A percentile compares a stretch with the other conserved stretches of the same genome.
phyloP scores from a whole-genome alignment of 2,113 vertebrate species.

The Pholis gunnellus region DNA sequence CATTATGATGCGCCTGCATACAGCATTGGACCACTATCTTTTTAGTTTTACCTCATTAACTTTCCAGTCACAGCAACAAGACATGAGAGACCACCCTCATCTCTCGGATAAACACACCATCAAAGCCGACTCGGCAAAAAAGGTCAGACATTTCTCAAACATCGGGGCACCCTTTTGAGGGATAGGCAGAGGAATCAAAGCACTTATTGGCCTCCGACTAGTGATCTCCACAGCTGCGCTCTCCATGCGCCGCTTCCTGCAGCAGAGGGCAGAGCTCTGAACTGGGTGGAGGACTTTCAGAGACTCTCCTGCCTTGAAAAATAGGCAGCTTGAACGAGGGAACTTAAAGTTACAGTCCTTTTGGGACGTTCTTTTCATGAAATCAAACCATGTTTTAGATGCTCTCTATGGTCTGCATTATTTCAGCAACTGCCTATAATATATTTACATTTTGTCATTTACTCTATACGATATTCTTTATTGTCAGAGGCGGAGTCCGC shows the following conservation, averaged over 20 bases:
- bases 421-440: background rate
- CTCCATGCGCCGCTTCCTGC: slow-evolving; percentile 52
- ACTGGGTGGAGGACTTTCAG: slow-evolving; percentile 13
- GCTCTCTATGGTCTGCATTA: background rate
- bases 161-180: slow-evolving; percentile 33
- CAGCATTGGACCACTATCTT: background rate
- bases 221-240: slow-evolving; percentile 67
- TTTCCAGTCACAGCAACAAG: slow-evolving; percentile 49
- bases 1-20: background rate
- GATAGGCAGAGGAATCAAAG: slow-evolving; percentile 58
- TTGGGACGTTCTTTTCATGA: no score
- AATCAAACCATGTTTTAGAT: background rate
- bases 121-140: slow-evolving; percentile 22
- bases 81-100: slow-evolving; percentile 56
- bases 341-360: background rate
- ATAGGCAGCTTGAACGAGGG: background rate
- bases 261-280: slow-evolving; percentile 19
- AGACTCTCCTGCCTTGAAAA: slow-evolving; percentile 12
- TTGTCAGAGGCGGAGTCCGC: background rate
- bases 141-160: slow-evolving; percentile 57
- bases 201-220: slow-evolving; percentile 43
- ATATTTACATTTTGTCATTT: background rate
- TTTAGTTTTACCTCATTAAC: slow-evolving; percentile 41
- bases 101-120: slow-evolving; percentile 52
- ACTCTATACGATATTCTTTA: background rate